Conservation (phyloP, 2,888 invertebrate species). For the Endomychus coccineus region DNA sequence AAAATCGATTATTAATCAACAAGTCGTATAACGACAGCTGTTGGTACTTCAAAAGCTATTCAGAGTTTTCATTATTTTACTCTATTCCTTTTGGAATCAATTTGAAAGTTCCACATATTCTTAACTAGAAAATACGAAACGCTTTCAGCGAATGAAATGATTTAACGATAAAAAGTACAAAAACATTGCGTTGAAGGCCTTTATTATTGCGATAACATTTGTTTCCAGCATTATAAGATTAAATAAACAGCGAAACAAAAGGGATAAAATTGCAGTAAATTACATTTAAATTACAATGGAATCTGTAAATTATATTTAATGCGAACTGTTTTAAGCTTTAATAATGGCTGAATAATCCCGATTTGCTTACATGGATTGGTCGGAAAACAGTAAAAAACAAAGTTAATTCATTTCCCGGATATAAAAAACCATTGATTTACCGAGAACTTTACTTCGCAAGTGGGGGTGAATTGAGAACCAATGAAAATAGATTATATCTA, state of each 20-base stretch:
- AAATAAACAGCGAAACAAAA: constrained; percentile 2
- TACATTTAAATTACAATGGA: constrained; percentile 4
- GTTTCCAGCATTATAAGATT: background rate
- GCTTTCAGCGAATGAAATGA: too few species aligned
- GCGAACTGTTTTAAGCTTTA: constrained; percentile 23
- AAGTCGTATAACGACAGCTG: too few species aligned
- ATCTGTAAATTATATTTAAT: constrained; percentile 28
- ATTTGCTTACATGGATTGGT: constrained; percentile 31
- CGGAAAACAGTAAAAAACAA: constrained; percentile 28
- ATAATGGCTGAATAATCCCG: constrained; percentile 30
- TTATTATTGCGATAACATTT: too few species aligned
- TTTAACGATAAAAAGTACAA: too few species aligned
- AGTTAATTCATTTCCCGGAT: constrained; percentile 32
- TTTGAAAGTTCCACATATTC: too few species aligned
- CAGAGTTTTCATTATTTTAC: too few species aligned
- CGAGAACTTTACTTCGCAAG: constrained; percentile 22
- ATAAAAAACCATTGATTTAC: constrained; percentile 36
- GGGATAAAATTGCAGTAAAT: constrained; percentile 5
- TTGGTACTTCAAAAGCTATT: too few species aligned
- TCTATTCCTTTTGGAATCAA: too few species aligned
- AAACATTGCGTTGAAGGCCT: too few species aligned
- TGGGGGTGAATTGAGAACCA: constrained; percentile 29
- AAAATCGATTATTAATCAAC: too few species aligned
- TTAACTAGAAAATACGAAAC: too few species aligned
- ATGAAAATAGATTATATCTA: constrained; percentile 31